A percentile compares a stretch with the other conserved stretches of the same genome.
These are phyloP conservation scores for Hyles euphorbiae DNA, from an alignment of 1,140 invertebrate genomes.

Conservation along the genomic window DNA sequence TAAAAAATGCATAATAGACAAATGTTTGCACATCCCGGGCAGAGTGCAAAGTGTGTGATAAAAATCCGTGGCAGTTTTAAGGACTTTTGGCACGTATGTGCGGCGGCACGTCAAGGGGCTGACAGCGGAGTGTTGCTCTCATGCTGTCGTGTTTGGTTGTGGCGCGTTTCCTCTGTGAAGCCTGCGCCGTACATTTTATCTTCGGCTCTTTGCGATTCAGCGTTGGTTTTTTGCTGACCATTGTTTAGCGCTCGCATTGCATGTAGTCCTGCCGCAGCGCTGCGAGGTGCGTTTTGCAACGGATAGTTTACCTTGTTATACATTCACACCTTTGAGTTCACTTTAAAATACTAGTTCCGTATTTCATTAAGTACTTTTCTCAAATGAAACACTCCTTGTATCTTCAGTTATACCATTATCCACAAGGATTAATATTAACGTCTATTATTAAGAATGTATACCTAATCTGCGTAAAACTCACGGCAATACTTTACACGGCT, in stretches of 20 bases:
- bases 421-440: no score
- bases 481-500: conserved; percentile 65
- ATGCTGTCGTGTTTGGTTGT: conserved; percentile 18
- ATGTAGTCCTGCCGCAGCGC: conserved; percentile 30
- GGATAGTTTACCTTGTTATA: conserved; percentile 20
- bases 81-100: conserved; percentile 26
- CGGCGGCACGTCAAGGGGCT: conserved; percentile 41
- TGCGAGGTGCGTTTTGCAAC: conserved; percentile 27
- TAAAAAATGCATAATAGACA: conserved; percentile 46
- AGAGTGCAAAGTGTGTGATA: conserved; percentile 31
- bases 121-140: conserved; percentile 26
- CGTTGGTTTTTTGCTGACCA: conserved; percentile 37
- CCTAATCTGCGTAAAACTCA: no score
- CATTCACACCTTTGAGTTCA: no score
- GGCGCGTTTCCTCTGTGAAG: conserved; percentile 7
- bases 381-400: no score
- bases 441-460: no score
- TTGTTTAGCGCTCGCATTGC: conserved; percentile 36
- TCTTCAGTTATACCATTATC: no score
- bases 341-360: no score
- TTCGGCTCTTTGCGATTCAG: conserved; percentile 39
- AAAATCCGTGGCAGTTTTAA: conserved; percentile 37
- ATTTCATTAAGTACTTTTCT: no score
- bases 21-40: conserved; percentile 37
- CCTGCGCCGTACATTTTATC: conserved; percentile 21